Conservation (phyloP, 2,113 vertebrate species). For the Aptenodytes forsteri region DNA sequence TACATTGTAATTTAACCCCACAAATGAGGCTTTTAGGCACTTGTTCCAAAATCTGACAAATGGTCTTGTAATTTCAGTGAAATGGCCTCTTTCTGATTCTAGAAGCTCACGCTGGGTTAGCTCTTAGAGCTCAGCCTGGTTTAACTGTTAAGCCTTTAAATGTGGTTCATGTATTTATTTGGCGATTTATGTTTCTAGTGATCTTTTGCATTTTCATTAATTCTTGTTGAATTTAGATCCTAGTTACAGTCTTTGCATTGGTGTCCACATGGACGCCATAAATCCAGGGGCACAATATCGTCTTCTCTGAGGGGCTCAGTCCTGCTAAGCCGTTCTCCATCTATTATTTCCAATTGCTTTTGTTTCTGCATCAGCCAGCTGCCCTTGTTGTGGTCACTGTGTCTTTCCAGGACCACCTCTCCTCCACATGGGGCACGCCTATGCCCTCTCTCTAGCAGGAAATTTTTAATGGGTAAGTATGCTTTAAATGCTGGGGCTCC, state of each 20-base stretch:
- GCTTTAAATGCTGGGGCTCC: not conserved
- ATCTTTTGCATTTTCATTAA: not conserved
- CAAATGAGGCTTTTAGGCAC: not conserved
- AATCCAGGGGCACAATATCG: not conserved
- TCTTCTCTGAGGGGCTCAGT: not conserved
- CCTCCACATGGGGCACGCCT: rapidly evolving
- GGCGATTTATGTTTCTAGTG: not conserved
- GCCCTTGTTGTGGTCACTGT: rapidly evolving
- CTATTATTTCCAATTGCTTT: rapidly evolving
- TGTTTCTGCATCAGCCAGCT: not conserved
- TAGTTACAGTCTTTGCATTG: not conserved
- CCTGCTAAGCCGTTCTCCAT: not conserved
- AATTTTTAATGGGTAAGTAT: not conserved
- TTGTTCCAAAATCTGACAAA: not conserved
- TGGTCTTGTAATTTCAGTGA: not conserved
- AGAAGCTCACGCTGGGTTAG: not conserved
- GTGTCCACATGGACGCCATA: not conserved
- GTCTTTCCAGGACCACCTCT: not conserved
- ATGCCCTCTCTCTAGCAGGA: not conserved
- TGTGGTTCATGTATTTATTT: not conserved
- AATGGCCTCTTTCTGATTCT: not conserved
- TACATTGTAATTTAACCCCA: rapidly evolving
- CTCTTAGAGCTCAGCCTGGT: not conserved
- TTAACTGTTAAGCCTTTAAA: not conserved
- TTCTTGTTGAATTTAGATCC: not conserved